Conservation (phyloP, 2,113 vertebrate species). For the Megalops atlanticus region DNA sequence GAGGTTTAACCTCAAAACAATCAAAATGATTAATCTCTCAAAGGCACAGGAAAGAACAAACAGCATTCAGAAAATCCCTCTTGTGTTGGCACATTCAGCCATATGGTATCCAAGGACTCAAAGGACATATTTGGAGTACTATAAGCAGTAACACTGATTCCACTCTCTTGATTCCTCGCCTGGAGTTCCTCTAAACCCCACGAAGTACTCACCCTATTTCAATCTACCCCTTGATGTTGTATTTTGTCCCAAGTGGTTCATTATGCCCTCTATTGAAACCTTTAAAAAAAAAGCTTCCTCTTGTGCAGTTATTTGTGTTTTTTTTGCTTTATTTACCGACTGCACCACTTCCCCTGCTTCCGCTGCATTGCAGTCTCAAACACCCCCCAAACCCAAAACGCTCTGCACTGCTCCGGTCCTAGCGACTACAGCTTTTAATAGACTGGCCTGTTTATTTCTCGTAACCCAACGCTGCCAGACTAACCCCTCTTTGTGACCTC, state of each 20-base stretch:
- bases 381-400: neutral
- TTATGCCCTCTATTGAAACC: constrained; percentile 1
- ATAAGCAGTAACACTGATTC: constrained; percentile 87
- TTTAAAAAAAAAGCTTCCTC: neutral
- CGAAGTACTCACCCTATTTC: neutral
- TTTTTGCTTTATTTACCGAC: neutral
- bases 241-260: constrained; percentile 13
- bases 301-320: constrained; percentile 17
- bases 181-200: constrained; percentile 5
- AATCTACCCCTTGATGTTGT: neutral
- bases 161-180: constrained; percentile 31
- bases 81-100: neutral
- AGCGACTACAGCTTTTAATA: constrained; percentile 15
- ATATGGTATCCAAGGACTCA: neutral
- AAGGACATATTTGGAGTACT: constrained; percentile 34
- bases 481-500: constrained; percentile 16
- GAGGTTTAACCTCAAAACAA: constrained; percentile 12
- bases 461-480: constrained; percentile 17
- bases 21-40: constrained; percentile 19
- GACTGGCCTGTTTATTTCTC: constrained; percentile 30
- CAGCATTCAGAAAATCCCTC: neutral
- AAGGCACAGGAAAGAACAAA: neutral
- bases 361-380: neutral
- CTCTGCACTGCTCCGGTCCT: neutral
- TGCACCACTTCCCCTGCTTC: neutral